Evolutionary conservation across 2,113 vertebrate species (phyloP).

Genomic region (Condylura cristata): DNA sequence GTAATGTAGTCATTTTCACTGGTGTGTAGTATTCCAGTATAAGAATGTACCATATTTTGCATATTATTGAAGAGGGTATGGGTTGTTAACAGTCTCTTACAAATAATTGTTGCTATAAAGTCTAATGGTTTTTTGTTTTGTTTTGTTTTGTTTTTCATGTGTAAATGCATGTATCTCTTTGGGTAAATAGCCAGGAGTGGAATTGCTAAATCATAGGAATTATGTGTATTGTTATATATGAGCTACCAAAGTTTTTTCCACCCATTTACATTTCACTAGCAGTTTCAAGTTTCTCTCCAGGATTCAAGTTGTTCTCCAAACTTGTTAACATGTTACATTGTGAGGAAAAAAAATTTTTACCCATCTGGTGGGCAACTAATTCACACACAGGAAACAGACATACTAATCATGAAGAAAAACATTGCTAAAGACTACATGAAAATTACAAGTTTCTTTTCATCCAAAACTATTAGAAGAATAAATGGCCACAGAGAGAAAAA

Average conservation of each 20-base stretch:
- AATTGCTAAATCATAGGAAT: neutral
- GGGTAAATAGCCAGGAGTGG: neutral
- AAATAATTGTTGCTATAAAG: neutral
- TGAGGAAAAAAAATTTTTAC: neutral
- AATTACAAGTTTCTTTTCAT: neutral
- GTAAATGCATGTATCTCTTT: neutral
- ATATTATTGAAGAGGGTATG: neutral
- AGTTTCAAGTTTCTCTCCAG: neutral
- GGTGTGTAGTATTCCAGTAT: neutral
- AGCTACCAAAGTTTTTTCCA: neutral
- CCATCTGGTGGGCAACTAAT: neutral
- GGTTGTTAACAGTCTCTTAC: neutral
- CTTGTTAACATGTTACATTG: neutral
- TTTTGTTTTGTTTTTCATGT: neutral
- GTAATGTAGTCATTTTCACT: neutral
- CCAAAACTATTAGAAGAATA: neutral
- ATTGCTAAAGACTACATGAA: neutral
- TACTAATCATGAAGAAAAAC: neutral
- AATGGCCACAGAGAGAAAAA: neutral
- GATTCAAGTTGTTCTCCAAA: too few relatives aligned
- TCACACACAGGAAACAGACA: neutral
- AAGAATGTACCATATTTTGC: neutral
- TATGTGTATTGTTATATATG: neutral
- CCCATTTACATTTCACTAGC: neutral
- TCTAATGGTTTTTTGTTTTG: too few relatives aligned